These are phyloP conservation scores for Cranoglanis bouderius DNA, from an alignment of 2,113 vertebrate genomes.

Conservation along the genomic window DNA sequence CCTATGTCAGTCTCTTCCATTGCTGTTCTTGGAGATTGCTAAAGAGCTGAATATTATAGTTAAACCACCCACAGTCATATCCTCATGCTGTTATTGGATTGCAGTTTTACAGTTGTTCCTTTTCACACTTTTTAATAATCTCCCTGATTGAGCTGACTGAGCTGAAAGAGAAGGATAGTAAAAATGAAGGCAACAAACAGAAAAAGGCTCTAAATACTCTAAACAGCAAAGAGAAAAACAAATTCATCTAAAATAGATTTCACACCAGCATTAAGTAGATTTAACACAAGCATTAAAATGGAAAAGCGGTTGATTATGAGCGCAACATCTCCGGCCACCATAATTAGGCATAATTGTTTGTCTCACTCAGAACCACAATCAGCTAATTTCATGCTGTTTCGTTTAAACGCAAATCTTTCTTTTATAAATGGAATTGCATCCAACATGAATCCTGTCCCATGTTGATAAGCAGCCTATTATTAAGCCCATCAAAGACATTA, in stretches of 20 bases:
- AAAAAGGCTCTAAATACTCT: not conserved
- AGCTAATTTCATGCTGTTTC: constrained; percentile 20
- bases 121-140: constrained; percentile 24
- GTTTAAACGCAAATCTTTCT: not conserved
- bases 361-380: constrained; percentile 30
- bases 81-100: constrained; percentile 6
- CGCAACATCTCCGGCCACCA: not conserved
- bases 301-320: constrained; percentile 23
- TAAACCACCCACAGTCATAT: constrained; percentile 8
- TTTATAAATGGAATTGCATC: constrained; percentile 8
- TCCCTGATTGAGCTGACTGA: constrained; percentile 32
- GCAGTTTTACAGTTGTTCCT: constrained; percentile 17
- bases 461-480: constrained; percentile 44
- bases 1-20: not conserved
- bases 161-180: not conserved
- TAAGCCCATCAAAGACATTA: constrained; percentile 42
- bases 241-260: not conserved
- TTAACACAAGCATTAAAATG: constrained; percentile 9
- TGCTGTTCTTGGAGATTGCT: not conserved
- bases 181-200: not conserved
- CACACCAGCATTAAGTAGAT: not conserved
- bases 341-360: constrained; percentile 32
- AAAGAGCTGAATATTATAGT: not conserved
- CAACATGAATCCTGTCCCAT: constrained; percentile 17
- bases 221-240: not conserved